Percentiles rank a stretch among this genome's conserved stretches.
Conservation (phyloP, 23 tunicate genomes). For the Corella eumyota region DNA sequence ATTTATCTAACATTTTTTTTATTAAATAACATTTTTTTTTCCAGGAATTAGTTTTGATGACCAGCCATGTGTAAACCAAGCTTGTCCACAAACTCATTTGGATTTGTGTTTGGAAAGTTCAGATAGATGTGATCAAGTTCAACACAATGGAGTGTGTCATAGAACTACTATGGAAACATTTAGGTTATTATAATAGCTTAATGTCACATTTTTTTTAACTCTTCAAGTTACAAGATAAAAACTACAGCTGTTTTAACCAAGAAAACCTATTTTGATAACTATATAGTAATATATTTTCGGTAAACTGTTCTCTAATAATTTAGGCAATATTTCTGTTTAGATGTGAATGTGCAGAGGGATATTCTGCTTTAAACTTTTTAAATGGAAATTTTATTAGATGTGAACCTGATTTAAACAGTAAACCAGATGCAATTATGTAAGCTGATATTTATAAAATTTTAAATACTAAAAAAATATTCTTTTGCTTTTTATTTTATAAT, state of each 20-base stretch:
- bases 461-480: too few relatives aligned
- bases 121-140: neutral
- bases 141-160: neutral
- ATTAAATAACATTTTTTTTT: neutral
- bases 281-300: too few relatives aligned
- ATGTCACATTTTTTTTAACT: too few relatives aligned
- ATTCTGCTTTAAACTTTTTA: constrained; percentile 8
- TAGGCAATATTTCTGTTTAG: too few relatives aligned
- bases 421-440: too few relatives aligned
- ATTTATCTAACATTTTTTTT: too few relatives aligned
- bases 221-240: too few relatives aligned
- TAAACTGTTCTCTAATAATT: too few relatives aligned
- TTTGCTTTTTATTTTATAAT: too few relatives aligned
- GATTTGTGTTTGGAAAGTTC: neutral
- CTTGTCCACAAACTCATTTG: neutral
- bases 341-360: constrained; percentile 46
- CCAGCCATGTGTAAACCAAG: neutral
- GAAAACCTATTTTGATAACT: too few relatives aligned
- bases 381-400: constrained; percentile 26
- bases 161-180: constrained; percentile 3
- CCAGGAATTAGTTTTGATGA: neutral
- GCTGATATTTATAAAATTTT: too few relatives aligned
- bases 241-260: neutral
- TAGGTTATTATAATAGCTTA: neutral
- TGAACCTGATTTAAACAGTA: neutral